Evolutionary conservation across 2,888 invertebrate genomes (phyloP).

Genomic region (Trypoxylon attenuatum): DNA sequence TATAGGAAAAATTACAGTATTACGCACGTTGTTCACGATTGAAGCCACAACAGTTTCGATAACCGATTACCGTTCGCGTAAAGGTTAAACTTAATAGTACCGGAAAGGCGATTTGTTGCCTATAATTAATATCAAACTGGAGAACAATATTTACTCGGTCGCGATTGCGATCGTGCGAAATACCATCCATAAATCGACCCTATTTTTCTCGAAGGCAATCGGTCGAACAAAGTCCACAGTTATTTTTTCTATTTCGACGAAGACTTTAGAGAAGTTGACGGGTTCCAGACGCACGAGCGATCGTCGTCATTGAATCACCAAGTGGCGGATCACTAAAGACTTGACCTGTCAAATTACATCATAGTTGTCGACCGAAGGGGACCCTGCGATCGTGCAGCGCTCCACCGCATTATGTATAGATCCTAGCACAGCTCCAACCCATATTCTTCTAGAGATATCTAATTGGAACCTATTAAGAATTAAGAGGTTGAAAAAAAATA

Average conservation of each 20-base stretch:
- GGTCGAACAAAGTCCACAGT: constrained; percentile 45
- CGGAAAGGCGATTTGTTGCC: too few species aligned
- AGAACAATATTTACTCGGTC: constrained; percentile 15
- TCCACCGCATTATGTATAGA: too few species aligned
- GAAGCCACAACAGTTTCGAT: too few species aligned
- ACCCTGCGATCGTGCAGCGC: background rate
- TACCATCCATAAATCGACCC: constrained; percentile 9
- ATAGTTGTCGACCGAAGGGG: constrained; percentile 5
- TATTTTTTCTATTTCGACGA: constrained; percentile 37
- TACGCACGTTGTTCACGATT: too few species aligned
- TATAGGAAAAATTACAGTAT: too few species aligned
- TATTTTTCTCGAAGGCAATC: constrained; percentile 11
- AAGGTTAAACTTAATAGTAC: too few species aligned
- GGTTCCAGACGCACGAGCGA: background rate
- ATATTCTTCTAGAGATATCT: too few species aligned
- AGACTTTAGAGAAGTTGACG: constrained; percentile 21
- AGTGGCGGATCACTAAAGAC: constrained; percentile 30
- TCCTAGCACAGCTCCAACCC: too few species aligned
- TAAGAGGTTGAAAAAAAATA: too few species aligned
- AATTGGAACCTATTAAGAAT: too few species aligned
- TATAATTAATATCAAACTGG: background rate
- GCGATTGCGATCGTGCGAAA: constrained; percentile 16
- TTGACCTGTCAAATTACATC: constrained; percentile 38
- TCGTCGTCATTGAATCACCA: constrained; percentile 22
- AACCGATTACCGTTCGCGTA: too few species aligned